Evolutionary conservation across 30 jellyfish, hydroid and myxozoan genomes (phyloP), one percentile per base, ranked within the genome.

Genomic region (Pseudorhiza aurosa): DNA sequence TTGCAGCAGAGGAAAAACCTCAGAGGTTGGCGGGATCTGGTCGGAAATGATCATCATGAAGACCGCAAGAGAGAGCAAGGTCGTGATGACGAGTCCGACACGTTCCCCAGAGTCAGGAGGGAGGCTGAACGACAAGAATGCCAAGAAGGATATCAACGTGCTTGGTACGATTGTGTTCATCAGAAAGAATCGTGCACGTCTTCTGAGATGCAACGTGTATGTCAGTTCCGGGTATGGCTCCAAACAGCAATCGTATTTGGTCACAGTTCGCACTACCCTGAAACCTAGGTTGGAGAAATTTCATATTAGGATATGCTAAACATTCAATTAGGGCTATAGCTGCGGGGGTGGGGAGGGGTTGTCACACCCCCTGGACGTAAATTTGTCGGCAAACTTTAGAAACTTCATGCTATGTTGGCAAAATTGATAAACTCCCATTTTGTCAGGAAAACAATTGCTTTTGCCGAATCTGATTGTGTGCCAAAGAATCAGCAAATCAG

Each of bases 31-130:
- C 0, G 97, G 97, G 6, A 89, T 81, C 46, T 68, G 82, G 56
- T 81, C 92, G 11, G 97, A 89, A n/a, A 82, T 89, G 42, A 89
- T 81, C 88, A 82, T 67, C 86, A 89, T 65, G 57, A 81, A 89
- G 15, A 89, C 91, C n/a, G 97, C 87, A 10, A 89, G 77, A 1
- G 97, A 81, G 8, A 89, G 87, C 32, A 89, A 72, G n/a, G 89
- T 89, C 39, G 97, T 89, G 32, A 89, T 89, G 88, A 89, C 87
- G 10, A 89, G 87, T 37, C 97, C 88, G 51, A 82, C 63, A 7
- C 97, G 82, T 47, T 89, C 97, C 1, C 97, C 97, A 10, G 92
- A 69, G 12, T 72, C 87, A 1, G 97, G 95, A 15, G 97, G 97
- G 39, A 89, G 68, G 39, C 88, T 39, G 77, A 89, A 89, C 19